Conservation (phyloP, 2,797 vertebrate species). For the Paguma larvata region DNA sequence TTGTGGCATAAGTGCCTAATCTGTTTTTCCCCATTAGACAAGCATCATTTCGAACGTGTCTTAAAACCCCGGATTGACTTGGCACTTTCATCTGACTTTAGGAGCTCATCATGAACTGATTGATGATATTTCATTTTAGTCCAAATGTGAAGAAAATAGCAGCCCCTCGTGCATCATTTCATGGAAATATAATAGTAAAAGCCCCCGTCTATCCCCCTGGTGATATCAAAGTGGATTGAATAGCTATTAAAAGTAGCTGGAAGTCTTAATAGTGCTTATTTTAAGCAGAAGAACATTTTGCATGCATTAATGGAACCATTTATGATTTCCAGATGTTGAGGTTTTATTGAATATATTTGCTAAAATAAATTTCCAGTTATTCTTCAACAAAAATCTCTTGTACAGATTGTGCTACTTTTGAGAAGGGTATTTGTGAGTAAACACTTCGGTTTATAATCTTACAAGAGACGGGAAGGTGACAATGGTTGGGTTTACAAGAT, state of each 20-base stretch:
- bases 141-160: conserved; percentile 37
- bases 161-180: conserved; percentile 23
- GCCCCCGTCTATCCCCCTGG: neutral
- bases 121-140: conserved; percentile 32
- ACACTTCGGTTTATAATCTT: conserved; percentile 24
- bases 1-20: neutral
- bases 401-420: conserved; percentile 19
- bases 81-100: neutral
- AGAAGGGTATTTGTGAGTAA: conserved; percentile 41
- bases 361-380: conserved; percentile 60
- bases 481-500: neutral
- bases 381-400: conserved; percentile 50
- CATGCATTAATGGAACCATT: conserved; percentile 67
- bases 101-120: neutral
- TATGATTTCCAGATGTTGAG: conserved; percentile 75
- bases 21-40: neutral
- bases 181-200: conserved; percentile 53
- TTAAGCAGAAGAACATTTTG: conserved; percentile 66
- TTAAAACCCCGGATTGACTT: conserved; percentile 4
- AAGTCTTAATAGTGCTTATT: conserved; percentile 66
- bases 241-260: conserved; percentile 67
- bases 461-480: neutral
- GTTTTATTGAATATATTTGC: conserved; percentile 51
- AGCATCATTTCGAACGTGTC: neutral
- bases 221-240: conserved; percentile 62